Evolutionary conservation across 2,797 vertebrate genomes (phyloP).

Genomic region (Alauda arvensis): DNA sequence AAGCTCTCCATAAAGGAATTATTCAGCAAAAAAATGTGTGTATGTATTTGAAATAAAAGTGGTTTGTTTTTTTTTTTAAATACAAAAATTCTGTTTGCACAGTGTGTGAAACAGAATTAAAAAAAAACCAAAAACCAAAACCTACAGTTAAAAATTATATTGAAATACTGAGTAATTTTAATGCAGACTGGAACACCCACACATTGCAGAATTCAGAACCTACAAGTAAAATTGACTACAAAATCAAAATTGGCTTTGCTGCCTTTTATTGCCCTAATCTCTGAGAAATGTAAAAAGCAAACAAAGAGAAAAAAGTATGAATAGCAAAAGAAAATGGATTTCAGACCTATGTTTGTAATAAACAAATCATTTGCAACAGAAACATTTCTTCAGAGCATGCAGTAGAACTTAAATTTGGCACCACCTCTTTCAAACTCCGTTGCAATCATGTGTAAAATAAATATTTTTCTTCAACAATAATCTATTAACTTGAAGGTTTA

Average conservation of each 20-base stretch:
- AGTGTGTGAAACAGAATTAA: neutral
- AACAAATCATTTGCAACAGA: neutral
- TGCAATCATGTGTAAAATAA: neutral
- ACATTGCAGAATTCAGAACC: neutral
- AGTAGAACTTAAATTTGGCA: neutral
- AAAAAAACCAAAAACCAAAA: neutral
- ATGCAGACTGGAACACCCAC: neutral
- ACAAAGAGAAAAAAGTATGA: neutral
- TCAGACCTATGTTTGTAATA: neutral
- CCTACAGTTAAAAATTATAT: neutral
- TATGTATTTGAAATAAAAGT: neutral
- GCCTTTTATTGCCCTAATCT: neutral
- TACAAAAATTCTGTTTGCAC: neutral
- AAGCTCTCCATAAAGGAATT: neutral
- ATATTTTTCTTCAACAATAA: neutral
- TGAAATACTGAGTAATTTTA: constrained; percentile 11
- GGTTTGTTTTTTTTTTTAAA: neutral
- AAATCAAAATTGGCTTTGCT: constrained; percentile 8
- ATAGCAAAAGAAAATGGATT: neutral
- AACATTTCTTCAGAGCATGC: neutral
- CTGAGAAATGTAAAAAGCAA: constrained; percentile 4
- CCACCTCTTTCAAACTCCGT: neutral
- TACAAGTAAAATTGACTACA: neutral
- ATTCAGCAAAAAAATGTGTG: neutral
- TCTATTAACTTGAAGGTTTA: neutral